Percentiles rank a stretch among this genome's conserved stretches.
phyloP scores from a whole-genome alignment of 2,888 invertebrate genomes.

The Melolontha melolontha region DNA sequence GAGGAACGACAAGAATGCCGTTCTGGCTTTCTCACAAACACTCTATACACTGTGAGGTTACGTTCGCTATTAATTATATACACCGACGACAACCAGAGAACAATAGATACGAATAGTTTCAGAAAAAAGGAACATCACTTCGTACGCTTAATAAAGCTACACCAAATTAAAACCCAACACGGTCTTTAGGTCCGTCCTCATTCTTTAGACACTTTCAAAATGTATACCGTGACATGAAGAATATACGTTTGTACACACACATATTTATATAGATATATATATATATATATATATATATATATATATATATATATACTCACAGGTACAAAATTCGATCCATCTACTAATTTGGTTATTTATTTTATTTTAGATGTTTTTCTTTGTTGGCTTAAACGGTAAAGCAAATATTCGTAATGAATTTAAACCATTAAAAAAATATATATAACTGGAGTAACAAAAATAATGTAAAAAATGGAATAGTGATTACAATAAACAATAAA shows the following conservation, averaged over 20 bases:
- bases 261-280: not conserved
- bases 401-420: too few relatives aligned
- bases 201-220: conserved; percentile 16
- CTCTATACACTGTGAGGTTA: conserved; percentile 39
- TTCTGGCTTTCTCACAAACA: conserved; percentile 49
- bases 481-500: too few relatives aligned
- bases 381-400: too few relatives aligned
- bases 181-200: conserved; percentile 41
- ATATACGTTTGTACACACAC: not conserved
- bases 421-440: too few relatives aligned
- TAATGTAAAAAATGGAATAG: too few relatives aligned
- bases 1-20: conserved; percentile 48
- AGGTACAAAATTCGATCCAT: too few relatives aligned
- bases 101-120: conserved; percentile 42
- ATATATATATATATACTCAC: too few relatives aligned
- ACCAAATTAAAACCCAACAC: conserved; percentile 41
- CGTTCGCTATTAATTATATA: conserved; percentile 50
- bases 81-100: conserved; percentile 46
- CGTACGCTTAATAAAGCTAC: conserved; percentile 28
- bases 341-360: too few relatives aligned
- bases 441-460: too few relatives aligned
- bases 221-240: not conserved
- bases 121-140: conserved; percentile 30
- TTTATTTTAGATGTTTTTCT: too few relatives aligned
- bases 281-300: too few relatives aligned